phyloP scores from a whole-genome alignment of 2,888 invertebrate species.

The Hydroisotoma schaefferi region DNA sequence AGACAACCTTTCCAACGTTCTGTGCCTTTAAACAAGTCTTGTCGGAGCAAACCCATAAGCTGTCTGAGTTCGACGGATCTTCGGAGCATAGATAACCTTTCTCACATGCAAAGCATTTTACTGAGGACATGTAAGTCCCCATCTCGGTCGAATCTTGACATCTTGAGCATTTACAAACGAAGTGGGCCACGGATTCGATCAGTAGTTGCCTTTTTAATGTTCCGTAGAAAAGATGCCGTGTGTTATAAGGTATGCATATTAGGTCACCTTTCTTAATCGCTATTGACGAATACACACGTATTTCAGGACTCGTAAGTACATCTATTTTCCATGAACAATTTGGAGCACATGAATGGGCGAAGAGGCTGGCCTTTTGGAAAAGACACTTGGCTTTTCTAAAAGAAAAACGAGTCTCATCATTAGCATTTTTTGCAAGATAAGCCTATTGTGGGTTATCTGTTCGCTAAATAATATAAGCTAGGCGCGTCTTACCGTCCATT shows the following conservation, averaged over 20 bases:
- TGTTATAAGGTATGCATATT: slow-evolving; percentile 26
- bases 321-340: slow-evolving; percentile 28
- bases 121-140: slow-evolving; percentile 24
- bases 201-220: slow-evolving; percentile 22
- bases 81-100: slow-evolving; percentile 16
- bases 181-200: slow-evolving; percentile 29
- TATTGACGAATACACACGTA: slow-evolving; percentile 22
- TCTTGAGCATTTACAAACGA: slow-evolving; percentile 22
- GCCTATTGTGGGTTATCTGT: too few species aligned
- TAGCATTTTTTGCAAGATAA: too few species aligned
- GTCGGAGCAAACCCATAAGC: slow-evolving; percentile 18
- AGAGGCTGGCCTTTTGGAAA: slow-evolving; percentile 21
- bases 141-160: slow-evolving; percentile 25
- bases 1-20: slow-evolving; percentile 30
- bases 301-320: slow-evolving; percentile 14
- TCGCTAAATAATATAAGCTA: too few species aligned
- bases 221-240: slow-evolving; percentile 22
- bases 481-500: too few species aligned
- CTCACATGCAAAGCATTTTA: slow-evolving; percentile 25
- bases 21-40: slow-evolving; percentile 9
- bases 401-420: slow-evolving; percentile 1
- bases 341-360: slow-evolving; percentile 28
- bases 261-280: slow-evolving; percentile 24
- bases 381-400: slow-evolving; percentile 28
- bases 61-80: slow-evolving; percentile 19